phyloP scores from a whole-genome alignment of 2,797 vertebrate genomes.

The Acestrorhynchus altus region DNA sequence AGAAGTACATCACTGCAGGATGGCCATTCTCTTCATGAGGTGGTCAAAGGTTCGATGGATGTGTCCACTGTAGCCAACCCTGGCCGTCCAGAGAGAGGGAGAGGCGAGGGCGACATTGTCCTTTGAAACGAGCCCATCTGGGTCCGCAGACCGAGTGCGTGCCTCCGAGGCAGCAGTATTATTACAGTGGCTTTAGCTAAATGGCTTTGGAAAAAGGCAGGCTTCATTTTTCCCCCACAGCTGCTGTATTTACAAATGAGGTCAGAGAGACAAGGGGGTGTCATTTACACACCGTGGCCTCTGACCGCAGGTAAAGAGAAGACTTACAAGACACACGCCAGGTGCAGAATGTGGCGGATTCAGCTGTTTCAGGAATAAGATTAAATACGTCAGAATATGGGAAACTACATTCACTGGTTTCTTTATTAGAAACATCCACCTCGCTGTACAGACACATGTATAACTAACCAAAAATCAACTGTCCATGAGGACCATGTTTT shows the following conservation, averaged over 20 bases:
- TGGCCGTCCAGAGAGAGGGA: background rate
- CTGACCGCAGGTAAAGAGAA: background rate
- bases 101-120: background rate
- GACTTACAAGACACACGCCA: background rate
- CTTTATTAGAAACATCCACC: background rate
- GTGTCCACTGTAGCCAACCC: background rate
- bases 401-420: background rate
- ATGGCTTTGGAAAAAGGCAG: constrained; percentile 1
- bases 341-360: background rate
- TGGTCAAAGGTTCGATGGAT: background rate
- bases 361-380: background rate
- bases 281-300: background rate
- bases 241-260: constrained; percentile 8
- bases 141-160: background rate
- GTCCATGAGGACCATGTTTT: too few species aligned
- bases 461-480: too few species aligned
- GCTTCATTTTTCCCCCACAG: background rate
- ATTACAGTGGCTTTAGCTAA: background rate
- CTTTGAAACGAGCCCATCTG: constrained; percentile 3
- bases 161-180: background rate
- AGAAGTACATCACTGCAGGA: background rate
- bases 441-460: too few species aligned
- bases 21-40: background rate
- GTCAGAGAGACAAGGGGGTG: background rate
- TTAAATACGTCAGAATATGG: background rate